A percentile compares a stretch with the other conserved stretches of the same genome.
Evolutionary conservation across 2,797 vertebrate species (phyloP).

Genomic region (Cyclura pinguis): DNA sequence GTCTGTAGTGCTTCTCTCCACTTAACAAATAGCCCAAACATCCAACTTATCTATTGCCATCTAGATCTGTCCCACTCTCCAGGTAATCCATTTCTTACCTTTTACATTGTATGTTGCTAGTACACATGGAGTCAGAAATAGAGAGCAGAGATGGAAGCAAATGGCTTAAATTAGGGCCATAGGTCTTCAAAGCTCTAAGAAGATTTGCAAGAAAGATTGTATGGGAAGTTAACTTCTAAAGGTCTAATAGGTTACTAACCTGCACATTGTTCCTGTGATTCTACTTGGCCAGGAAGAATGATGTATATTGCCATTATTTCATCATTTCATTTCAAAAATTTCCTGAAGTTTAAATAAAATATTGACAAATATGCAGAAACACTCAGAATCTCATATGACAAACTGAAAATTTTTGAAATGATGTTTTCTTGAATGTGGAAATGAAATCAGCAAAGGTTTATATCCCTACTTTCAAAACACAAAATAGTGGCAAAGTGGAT

Average conservation of each 20-base stretch:
- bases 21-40: not conserved
- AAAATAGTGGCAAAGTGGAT: not conserved
- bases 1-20: not conserved
- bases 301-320: not conserved
- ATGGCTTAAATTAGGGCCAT: not conserved
- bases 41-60: not conserved
- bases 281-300: not conserved
- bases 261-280: not conserved
- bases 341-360: too few species aligned
- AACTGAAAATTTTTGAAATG: too few species aligned
- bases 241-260: not conserved
- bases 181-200: not conserved
- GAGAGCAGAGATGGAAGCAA: not conserved
- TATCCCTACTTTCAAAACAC: not conserved
- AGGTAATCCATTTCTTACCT: not conserved
- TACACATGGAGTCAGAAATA: not conserved
- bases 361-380: too few species aligned
- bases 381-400: too few species aligned
- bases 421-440: not conserved
- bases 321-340: not conserved
- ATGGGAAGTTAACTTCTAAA: not conserved
- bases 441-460: not conserved
- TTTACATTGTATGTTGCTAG: not conserved
- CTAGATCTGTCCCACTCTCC: not conserved
- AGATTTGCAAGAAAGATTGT: not conserved